Conservation (phyloP, 1,140 invertebrate genomes). For the Anastrepha obliqua region DNA sequence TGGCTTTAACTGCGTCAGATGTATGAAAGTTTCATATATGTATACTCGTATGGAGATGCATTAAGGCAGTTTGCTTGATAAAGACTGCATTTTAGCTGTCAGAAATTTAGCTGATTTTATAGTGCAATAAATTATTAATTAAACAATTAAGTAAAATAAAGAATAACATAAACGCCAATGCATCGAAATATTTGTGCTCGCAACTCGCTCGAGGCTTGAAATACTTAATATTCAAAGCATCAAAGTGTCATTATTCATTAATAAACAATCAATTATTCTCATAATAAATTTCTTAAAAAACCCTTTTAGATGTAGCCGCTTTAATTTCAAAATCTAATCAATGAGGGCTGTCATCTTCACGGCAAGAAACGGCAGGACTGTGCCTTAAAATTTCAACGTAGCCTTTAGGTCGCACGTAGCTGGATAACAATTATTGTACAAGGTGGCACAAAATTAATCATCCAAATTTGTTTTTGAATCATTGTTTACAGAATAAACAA, state of each 20-base stretch:
- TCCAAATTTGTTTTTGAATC: too few species aligned
- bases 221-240: background rate
- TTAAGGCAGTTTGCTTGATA: background rate
- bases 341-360: too few species aligned
- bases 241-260: conserved; percentile 43
- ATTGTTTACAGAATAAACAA: too few species aligned
- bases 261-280: conserved; percentile 18
- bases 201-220: background rate
- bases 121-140: background rate
- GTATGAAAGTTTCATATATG: background rate
- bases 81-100: background rate
- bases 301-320: background rate
- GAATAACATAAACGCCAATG: background rate
- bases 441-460: too few species aligned
- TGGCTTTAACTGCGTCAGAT: background rate
- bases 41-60: conserved; percentile 7
- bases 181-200: conserved; percentile 34
- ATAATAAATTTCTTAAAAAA: background rate
- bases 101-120: conserved; percentile 1
- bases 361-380: too few species aligned
- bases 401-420: too few species aligned
- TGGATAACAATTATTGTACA: too few species aligned
- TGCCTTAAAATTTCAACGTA: too few species aligned
- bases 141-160: background rate
- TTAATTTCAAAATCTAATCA: too few species aligned